Conservation (phyloP, 2,888 invertebrate genomes). For the Lasiommata megera region DNA sequence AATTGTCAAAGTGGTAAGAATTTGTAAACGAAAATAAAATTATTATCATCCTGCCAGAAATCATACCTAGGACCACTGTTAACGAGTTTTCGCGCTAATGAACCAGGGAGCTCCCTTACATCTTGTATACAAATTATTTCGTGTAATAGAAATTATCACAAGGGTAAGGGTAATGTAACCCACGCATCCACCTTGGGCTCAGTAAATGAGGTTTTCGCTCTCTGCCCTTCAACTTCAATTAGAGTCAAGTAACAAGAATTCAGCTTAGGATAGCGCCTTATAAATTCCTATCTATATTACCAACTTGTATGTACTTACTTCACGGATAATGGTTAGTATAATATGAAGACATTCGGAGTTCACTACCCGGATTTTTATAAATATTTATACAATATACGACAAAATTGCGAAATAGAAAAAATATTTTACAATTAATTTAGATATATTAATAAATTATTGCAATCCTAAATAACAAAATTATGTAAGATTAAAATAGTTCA, state of each 20-base stretch:
- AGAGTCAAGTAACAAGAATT: conserved; percentile 33
- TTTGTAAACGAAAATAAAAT: too few relatives aligned
- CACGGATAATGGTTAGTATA: neutral
- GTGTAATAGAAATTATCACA: neutral
- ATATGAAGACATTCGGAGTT: neutral
- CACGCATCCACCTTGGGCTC: conserved; percentile 24
- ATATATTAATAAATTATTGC: too few relatives aligned
- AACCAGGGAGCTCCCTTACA: too few relatives aligned
- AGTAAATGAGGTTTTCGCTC: conserved; percentile 45
- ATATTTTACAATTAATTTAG: too few relatives aligned
- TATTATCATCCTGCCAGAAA: too few relatives aligned
- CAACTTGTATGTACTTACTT: neutral
- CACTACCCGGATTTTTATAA: neutral
- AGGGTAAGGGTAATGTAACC: neutral
- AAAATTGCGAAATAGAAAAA: too few relatives aligned
- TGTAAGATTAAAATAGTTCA: too few relatives aligned
- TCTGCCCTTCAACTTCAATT: conserved; percentile 47
- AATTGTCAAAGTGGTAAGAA: too few relatives aligned
- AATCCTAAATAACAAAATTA: too few relatives aligned
- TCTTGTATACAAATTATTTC: neutral
- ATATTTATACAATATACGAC: too few relatives aligned
- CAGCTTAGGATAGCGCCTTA: conserved; percentile 14
- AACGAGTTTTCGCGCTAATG: too few relatives aligned
- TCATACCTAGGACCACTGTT: too few relatives aligned
- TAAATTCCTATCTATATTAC: conserved; percentile 15